Percentiles rank a stretch among this genome's conserved stretches.
Conservation (phyloP, 2,113 vertebrate genomes). For the Pica pica region DNA sequence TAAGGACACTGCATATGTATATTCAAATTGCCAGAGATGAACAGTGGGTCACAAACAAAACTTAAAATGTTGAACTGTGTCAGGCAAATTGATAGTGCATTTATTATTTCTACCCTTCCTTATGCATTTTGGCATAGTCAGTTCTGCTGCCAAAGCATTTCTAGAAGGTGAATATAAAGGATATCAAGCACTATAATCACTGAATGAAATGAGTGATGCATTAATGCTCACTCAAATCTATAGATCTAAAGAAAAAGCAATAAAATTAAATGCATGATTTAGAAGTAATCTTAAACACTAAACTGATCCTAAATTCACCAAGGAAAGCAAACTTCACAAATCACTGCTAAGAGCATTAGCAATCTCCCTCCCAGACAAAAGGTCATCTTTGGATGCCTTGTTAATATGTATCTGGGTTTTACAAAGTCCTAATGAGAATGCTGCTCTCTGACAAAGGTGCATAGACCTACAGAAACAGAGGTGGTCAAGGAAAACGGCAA, state of each 20-base stretch:
- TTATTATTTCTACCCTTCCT: neutral
- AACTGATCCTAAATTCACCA: slow-evolving; percentile 20
- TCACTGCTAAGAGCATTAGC: neutral
- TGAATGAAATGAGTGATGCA: neutral
- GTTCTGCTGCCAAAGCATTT: slow-evolving; percentile 28
- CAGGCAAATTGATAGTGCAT: neutral
- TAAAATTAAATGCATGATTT: slow-evolving; percentile 31
- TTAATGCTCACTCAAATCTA: neutral
- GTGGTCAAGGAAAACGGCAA: neutral
- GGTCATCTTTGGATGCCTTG: neutral
- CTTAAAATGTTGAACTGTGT: neutral
- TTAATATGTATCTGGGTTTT: slow-evolving; percentile 9
- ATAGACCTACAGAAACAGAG: neutral
- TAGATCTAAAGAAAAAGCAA: slow-evolving; percentile 16
- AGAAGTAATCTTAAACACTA: slow-evolving; percentile 7
- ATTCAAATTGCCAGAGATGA: slow-evolving; percentile 2
- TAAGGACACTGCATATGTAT: neutral
- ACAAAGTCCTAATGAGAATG: neutral
- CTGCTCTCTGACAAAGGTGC: neutral
- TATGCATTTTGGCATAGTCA: neutral
- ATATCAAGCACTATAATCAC: slow-evolving; percentile 6
- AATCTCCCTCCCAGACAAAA: slow-evolving; percentile 1
- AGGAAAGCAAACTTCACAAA: slow-evolving; percentile 11
- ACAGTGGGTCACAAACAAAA: slow-evolving; percentile 11
- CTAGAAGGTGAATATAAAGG: slow-evolving; percentile 11